A percentile compares a stretch with the other conserved stretches of the same genome.
These are phyloP conservation scores for Arctocebus calabarensis DNA, from an alignment of 2,797 vertebrate species.

Conservation along the genomic window DNA sequence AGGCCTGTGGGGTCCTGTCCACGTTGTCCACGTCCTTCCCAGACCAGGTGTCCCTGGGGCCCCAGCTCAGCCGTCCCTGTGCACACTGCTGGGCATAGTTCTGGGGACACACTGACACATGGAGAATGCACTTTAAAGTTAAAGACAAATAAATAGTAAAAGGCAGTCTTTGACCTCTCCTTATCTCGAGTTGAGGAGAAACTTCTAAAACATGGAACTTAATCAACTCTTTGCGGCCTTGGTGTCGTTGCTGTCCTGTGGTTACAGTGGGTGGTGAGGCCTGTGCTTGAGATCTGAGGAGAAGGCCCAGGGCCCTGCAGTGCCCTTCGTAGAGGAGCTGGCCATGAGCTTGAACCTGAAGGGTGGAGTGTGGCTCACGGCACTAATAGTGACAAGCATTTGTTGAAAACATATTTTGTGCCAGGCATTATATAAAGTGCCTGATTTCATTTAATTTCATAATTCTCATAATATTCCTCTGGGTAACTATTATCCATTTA, in stretches of 20 bases:
- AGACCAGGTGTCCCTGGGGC: neutral
- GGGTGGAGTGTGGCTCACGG: neutral
- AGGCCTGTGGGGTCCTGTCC: neutral
- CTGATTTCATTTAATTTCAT: constrained; percentile 32
- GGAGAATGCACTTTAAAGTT: constrained; percentile 26
- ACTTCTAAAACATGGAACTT: neutral
- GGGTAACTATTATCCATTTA: neutral
- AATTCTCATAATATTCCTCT: neutral
- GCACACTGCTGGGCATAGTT: neutral
- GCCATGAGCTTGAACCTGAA: neutral
- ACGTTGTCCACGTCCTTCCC: neutral
- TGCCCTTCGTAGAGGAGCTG: neutral
- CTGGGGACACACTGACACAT: neutral
- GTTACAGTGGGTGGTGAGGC: neutral
- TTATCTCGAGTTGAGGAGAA: neutral
- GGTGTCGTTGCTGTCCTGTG: neutral
- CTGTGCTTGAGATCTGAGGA: neutral
- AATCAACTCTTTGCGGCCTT: neutral
- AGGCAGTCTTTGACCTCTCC: neutral
- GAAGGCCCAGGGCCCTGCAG: neutral
- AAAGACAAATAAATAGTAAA: neutral
- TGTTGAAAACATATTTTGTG: neutral
- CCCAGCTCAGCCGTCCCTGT: neutral
- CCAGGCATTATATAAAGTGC: neutral
- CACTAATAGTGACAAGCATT: neutral